phyloP scores from a whole-genome alignment of 30 jellyfish, hydroid and myxozoan genomes.

The Cassiopea xamachana region DNA sequence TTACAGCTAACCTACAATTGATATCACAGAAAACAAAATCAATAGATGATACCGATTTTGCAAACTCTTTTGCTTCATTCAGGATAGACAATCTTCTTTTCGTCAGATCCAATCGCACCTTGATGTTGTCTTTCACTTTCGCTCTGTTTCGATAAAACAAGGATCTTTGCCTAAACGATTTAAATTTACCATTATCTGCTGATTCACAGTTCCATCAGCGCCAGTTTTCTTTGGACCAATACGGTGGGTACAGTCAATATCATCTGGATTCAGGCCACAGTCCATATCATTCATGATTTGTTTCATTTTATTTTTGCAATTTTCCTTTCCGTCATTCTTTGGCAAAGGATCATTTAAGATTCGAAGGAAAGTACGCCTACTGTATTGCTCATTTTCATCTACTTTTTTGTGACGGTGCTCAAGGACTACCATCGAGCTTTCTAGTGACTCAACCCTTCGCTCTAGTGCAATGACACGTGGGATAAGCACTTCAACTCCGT shows the following conservation, averaged over 20 bases:
- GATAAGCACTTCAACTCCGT: no score
- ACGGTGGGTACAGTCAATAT: conserved; percentile 31
- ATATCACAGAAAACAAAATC: conserved; percentile 35
- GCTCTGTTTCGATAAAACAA: conserved; percentile 36
- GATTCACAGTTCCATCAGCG: conserved; percentile 14
- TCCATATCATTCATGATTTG: conserved; percentile 18
- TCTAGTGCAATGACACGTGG: no score
- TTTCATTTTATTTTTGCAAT: conserved; percentile 5
- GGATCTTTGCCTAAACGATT: conserved; percentile 20
- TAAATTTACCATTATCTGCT: conserved; percentile 43
- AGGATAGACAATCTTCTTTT: conserved; percentile 20
- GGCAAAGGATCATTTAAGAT: conserved; percentile 35
- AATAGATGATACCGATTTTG: conserved; percentile 36
- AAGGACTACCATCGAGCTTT: conserved; percentile 41
- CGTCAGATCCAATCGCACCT: conserved; percentile 59
- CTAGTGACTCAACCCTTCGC: conserved; percentile 25
- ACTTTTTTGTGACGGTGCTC: conserved; percentile 39
- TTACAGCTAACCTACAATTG: background rate
- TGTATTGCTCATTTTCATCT: conserved; percentile 46
- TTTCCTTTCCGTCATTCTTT: conserved; percentile 28
- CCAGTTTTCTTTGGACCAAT: conserved; percentile 39
- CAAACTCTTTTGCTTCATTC: conserved; percentile 49
- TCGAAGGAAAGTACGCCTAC: conserved; percentile 38
- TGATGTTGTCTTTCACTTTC: conserved; percentile 16
- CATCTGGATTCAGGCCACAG: conserved; percentile 54